Percentiles rank a stretch among this genome's conserved stretches.
phyloP scores from a whole-genome alignment of 2,797 vertebrate species.

The Rhinoraja longicauda region DNA sequence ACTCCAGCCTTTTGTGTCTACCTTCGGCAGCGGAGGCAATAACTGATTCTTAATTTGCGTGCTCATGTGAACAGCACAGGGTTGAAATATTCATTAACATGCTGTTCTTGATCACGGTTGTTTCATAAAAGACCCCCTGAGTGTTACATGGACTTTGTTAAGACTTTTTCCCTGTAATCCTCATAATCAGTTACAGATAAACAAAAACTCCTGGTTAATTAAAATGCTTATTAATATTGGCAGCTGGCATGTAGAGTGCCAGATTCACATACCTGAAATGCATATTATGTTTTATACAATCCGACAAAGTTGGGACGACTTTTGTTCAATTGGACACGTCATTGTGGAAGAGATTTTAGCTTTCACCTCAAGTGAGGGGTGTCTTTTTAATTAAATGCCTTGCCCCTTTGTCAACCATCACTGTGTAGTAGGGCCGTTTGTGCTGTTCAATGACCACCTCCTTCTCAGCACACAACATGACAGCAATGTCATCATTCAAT shows the following conservation, averaged over 20 bases:
- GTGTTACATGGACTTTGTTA: slow-evolving; percentile 20
- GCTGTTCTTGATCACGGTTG: slow-evolving; percentile 27
- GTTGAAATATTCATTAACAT: slow-evolving; percentile 37
- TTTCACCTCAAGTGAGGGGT: slow-evolving; percentile 41
- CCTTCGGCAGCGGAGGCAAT: slow-evolving; percentile 7
- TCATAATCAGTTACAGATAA: slow-evolving; percentile 27
- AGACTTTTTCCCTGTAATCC: slow-evolving; percentile 15
- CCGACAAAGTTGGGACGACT: neutral
- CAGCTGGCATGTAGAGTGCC: neutral
- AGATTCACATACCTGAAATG: slow-evolving; percentile 20
- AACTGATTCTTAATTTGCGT: slow-evolving; percentile 18
- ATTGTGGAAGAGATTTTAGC: slow-evolving; percentile 43
- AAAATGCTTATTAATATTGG: slow-evolving; percentile 32
- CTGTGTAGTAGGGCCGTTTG: slow-evolving; percentile 45
- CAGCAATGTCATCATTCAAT: slow-evolving; percentile 70
- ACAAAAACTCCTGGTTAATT: slow-evolving; percentile 34
- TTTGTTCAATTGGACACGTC: neutral
- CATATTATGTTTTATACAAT: neutral
- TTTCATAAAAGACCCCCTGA: slow-evolving; percentile 36
- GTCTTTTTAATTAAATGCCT: slow-evolving; percentile 42
- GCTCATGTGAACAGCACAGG: neutral
- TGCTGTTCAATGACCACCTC: slow-evolving; percentile 70
- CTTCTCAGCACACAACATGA: slow-evolving; percentile 67
- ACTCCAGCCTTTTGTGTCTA: too few species aligned
- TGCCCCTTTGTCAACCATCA: slow-evolving; percentile 40